Evolutionary conservation across 2,113 vertebrate species (phyloP).

Genomic region (Corythornis cristatus): DNA sequence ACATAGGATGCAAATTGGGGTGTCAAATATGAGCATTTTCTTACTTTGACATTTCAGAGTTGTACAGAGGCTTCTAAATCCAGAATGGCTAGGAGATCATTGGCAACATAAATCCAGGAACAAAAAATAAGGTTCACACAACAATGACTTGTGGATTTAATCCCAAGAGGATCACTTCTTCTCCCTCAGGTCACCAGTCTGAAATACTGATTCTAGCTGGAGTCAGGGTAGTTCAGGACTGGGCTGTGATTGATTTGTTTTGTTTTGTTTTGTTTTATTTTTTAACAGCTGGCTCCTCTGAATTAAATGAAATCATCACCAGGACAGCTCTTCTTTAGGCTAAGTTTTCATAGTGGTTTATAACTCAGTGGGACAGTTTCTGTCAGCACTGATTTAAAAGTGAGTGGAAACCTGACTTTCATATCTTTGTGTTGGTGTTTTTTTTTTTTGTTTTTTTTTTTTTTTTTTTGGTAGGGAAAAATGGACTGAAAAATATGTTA

Average conservation of each 20-base stretch:
- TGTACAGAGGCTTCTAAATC: background rate
- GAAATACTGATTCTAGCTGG: background rate
- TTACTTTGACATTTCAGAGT: background rate
- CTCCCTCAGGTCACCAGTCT: background rate
- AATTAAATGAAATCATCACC: background rate
- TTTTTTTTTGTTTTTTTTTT: fast-evolving
- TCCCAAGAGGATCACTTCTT: background rate
- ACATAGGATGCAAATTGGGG: background rate
- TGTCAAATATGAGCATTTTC: background rate
- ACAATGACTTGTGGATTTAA: background rate
- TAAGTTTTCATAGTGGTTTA: background rate
- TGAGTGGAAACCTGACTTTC: background rate
- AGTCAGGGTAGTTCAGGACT: background rate
- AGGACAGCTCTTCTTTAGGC: background rate
- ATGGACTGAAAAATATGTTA: background rate
- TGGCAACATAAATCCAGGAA: background rate
- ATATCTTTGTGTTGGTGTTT: background rate
- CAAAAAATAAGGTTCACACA: background rate
- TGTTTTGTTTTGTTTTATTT: background rate
- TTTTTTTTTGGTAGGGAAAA: background rate
- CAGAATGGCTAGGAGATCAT: background rate
- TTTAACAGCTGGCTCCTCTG: background rate
- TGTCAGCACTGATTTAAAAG: background rate
- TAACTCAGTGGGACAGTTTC: background rate
- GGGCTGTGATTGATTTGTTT: background rate